Evolutionary conservation across 1,140 invertebrate genomes (phyloP).

Genomic region (Drosophila novamexicana): DNA sequence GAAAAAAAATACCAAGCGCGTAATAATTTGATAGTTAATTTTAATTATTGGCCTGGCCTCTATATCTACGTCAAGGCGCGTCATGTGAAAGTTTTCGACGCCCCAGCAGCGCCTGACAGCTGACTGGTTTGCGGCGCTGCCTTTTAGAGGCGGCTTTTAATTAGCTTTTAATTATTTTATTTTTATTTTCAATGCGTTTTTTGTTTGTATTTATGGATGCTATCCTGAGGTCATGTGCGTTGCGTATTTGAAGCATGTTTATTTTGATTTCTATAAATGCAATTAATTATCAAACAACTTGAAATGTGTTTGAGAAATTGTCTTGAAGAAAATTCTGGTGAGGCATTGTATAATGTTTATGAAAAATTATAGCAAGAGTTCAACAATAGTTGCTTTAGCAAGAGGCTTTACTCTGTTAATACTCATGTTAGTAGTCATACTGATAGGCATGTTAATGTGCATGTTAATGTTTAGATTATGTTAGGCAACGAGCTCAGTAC

Average conservation of each 20-base stretch:
- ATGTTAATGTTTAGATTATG: not conserved
- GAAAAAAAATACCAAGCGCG: conserved; percentile 4
- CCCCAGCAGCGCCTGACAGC: conserved; percentile 2
- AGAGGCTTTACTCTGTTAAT: not conserved
- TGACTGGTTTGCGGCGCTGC: conserved; percentile 29
- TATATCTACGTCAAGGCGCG: conserved; percentile 3
- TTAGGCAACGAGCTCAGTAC: too few species aligned
- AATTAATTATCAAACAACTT: conserved; percentile 14
- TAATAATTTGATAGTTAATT: conserved; percentile 48
- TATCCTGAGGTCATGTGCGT: conserved; percentile 1
- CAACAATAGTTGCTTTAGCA: not conserved
- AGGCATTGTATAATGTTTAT: too few species aligned
- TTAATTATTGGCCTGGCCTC: conserved; percentile 33
- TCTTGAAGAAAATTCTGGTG: not conserved
- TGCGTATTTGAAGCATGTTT: conserved; percentile 19
- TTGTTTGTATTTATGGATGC: conserved; percentile 11
- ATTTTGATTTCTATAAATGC: conserved; percentile 24
- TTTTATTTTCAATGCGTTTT: conserved; percentile 42
- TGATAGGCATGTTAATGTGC: not conserved
- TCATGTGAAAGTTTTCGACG: conserved; percentile 52
- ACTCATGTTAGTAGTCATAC: not conserved
- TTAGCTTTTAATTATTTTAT: conserved; percentile 65
- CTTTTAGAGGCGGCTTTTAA: conserved; percentile 50
- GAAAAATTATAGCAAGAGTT: too few species aligned
- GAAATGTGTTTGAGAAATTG: conserved; percentile 2